These are phyloP conservation scores for Andrena chrysosceles DNA, from an alignment of 2,888 invertebrate species.

Conservation along the genomic window DNA sequence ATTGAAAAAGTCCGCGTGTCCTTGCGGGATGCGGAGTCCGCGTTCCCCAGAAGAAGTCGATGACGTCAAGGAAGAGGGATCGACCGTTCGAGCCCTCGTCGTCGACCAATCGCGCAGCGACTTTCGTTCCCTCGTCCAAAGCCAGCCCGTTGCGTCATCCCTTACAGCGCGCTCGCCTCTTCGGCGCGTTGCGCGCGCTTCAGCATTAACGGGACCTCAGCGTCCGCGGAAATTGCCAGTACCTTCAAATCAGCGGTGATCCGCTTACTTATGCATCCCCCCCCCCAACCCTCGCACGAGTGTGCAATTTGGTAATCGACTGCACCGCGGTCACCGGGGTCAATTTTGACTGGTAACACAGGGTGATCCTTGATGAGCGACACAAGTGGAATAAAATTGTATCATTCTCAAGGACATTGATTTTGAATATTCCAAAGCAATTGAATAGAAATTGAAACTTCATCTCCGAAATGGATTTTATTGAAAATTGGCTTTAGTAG, in stretches of 20 bases:
- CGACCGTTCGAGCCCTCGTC: conserved; percentile 80
- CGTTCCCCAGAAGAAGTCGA: conserved; percentile 28
- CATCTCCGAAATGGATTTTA: too few species aligned
- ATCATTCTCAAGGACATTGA: too few species aligned
- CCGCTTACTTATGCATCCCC: neutral
- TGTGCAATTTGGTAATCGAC: too few species aligned
- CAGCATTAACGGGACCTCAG: neutral
- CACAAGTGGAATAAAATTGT: too few species aligned
- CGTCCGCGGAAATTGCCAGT: neutral
- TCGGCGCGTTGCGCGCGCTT: neutral
- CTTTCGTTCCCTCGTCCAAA: conserved; percentile 63
- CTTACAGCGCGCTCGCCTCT: conserved; percentile 23
- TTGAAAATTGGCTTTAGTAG: too few species aligned
- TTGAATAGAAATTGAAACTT: too few species aligned
- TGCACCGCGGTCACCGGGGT: too few species aligned
- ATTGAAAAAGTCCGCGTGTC: conserved; percentile 30
- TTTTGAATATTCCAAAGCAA: too few species aligned
- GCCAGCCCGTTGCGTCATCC: conserved; percentile 63
- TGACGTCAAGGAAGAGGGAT: conserved; percentile 74
- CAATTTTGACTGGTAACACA: too few species aligned
- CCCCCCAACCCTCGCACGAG: neutral
- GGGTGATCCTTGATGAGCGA: too few species aligned
- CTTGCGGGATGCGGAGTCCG: neutral
- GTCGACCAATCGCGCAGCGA: conserved; percentile 72
- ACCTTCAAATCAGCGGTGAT: neutral